Percentiles rank a stretch among this genome's conserved stretches.
Conservation (phyloP, 1,140 invertebrate species). For the Scaptodrosophila lebanonensis region DNA sequence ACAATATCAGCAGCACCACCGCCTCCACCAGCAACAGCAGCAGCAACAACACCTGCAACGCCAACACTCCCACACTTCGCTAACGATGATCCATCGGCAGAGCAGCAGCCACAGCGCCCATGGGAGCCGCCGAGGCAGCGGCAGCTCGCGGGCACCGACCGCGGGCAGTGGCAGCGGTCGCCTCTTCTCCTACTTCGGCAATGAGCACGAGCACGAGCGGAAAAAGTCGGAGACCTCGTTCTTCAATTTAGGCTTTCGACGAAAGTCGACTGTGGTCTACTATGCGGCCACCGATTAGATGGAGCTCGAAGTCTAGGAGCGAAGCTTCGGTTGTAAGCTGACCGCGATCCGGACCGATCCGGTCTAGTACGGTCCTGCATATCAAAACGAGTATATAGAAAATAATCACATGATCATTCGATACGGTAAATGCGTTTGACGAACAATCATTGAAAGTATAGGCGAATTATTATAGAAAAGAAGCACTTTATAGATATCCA, state of each 20-base stretch:
- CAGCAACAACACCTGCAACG: slow-evolving; percentile 59
- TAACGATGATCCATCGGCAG: slow-evolving; percentile 62
- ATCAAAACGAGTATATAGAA: slow-evolving; percentile 22
- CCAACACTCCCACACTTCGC: slow-evolving; percentile 66
- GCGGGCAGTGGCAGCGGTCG: slow-evolving; percentile 45
- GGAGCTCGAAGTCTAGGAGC: background rate
- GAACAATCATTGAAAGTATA: slow-evolving; percentile 36
- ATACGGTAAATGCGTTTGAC: background rate
- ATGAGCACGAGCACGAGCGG: slow-evolving; percentile 66
- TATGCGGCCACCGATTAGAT: slow-evolving; percentile 63
- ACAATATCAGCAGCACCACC: slow-evolving; percentile 32
- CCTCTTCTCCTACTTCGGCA: slow-evolving; percentile 72
- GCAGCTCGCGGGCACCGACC: slow-evolving; percentile 38
- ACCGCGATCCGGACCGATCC: no score
- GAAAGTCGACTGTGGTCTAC: slow-evolving; percentile 72
- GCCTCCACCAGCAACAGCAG: slow-evolving; percentile 40
- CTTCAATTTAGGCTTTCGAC: slow-evolving; percentile 71
- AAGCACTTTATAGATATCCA: slow-evolving; percentile 4
- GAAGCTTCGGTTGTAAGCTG: background rate
- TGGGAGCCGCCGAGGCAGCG: slow-evolving; percentile 28
- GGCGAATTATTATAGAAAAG: no score
- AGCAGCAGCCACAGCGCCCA: slow-evolving; percentile 60
- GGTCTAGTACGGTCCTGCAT: slow-evolving; percentile 29
- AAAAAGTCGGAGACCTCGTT: slow-evolving; percentile 75
- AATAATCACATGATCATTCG: no score